Base-by-base conservation (phyloP, 2,888 invertebrate species). In the Spilarctia lutea region DNA sequence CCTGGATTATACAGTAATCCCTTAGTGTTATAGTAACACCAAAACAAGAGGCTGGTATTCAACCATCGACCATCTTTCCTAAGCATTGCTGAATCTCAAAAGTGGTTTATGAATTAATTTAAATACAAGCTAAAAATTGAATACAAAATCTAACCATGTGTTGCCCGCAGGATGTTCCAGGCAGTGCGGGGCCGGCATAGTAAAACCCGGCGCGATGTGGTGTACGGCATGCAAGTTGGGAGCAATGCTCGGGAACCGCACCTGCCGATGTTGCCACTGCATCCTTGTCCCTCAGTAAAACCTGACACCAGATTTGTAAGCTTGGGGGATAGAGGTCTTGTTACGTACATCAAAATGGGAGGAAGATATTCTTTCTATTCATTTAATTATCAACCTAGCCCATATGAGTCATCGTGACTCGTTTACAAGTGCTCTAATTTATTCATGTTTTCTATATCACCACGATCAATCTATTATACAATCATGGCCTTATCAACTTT, bases 141-240 rank as follows among this genome's bases (percentile, higher is more conserved):
- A 45, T 60, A 18, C 27, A 75, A 60, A 66, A 75, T 75, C 94
- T 91, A 84, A 97, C 97, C 95, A 96, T 97, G 76, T 94, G 94
- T 0, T 91, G 89, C 18, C 97, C 98, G 88, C 98, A 98, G 33
- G 96, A 91, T 0, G 98, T 98, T 67, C 98, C 98, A 78, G 98
- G 98, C 48, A 98, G 92, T n/a, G 98, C 98, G 0, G 98, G 98
- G 0, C 98, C 98, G 2, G 98, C 97, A 88, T 97, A 97, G 90
- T 97, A 98, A 92, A 96, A 97, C 20, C 98, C 98, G 76, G 97
- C 96, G 71, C 97, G 96, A 87, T 97, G 97, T 52, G 98, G 98
- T 30, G 97, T 97, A 86, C 97, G 96, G 87, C 98, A 98, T 81
- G 97, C 96, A 70, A 98, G 93, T 90, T 97, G 97, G 75, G 96